A percentile compares a stretch with the other conserved stretches of the same genome.
phyloP scores from a whole-genome alignment of 2,888 invertebrate genomes.

The Sphaerophoria rueppellii region DNA sequence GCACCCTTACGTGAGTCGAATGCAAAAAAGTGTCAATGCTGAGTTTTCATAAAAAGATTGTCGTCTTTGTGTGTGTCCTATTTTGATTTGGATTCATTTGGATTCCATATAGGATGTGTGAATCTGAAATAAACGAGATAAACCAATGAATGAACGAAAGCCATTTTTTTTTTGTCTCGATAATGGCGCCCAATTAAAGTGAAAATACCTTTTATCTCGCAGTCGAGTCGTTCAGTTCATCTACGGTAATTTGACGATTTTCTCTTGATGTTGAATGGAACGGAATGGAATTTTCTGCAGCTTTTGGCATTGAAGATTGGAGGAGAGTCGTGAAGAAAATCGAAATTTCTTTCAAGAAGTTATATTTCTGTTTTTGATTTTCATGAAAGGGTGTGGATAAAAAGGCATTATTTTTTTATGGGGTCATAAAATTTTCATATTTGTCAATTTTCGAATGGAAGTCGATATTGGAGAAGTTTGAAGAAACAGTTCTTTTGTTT shows the following conservation, averaged over 20 bases:
- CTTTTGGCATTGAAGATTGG: neutral
- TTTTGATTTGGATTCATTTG: neutral
- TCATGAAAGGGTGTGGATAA: constrained; percentile 8
- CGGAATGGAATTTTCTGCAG: too few relatives aligned
- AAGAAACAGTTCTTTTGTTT: neutral
- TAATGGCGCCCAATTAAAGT: constrained; percentile 48
- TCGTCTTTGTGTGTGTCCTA: neutral
- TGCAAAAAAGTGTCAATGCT: constrained; percentile 18
- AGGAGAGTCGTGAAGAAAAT: constrained; percentile 16
- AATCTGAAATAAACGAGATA: neutral
- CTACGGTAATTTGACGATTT: constrained; percentile 22
- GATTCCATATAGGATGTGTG: neutral
- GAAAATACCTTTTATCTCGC: constrained; percentile 34
- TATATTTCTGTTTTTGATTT: neutral
- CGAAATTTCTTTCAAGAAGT: neutral
- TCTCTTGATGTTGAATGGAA: too few relatives aligned
- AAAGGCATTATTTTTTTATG: constrained; percentile 20
- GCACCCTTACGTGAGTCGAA: constrained; percentile 47
- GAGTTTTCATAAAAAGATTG: constrained; percentile 8
- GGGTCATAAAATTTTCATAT: constrained; percentile 24
- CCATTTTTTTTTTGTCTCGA: constrained; percentile 4
- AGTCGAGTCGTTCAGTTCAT: neutral
- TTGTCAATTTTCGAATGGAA: constrained; percentile 22
- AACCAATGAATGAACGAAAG: neutral
- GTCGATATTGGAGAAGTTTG: neutral